Base-by-base conservation (phyloP, 2,888 invertebrate genomes). In the Monoplex corrugatus region DNA sequence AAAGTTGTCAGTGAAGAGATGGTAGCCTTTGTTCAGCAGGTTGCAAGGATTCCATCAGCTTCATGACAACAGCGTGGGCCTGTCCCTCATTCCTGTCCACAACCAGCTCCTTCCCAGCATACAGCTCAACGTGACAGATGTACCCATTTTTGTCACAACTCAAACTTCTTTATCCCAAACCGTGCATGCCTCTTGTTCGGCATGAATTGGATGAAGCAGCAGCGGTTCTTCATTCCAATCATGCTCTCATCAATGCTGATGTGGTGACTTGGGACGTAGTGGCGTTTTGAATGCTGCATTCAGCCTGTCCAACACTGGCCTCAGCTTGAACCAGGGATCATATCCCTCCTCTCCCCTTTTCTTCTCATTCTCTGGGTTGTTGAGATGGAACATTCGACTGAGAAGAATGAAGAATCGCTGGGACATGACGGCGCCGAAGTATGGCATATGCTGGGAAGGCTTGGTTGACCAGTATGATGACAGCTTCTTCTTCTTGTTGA, bases 171-270 rank as follows among this genome's bases (percentile, higher is more conserved):
- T 2, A 88, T 90, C 2, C 88, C 90, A 78, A 88, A 90, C 13
- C 90, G 32, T 5, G 86, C 78, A 86, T 90, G 88, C 2, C 90
- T 23, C 68, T 90, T 90, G 75, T 90, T 87, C 10, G 88, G 86
- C 88, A 90, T 90, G 72, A 80, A 88, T 63, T 90, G 90, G 23
- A 88, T 88, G 82, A 44, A 86, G 0, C 40, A 63, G 19, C 44
- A 38, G n/a, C 88, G 28, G 72, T 90, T 90, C 43, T 90, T 88
- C 90, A 90, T 90, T 32, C 90, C 90, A 23, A 88, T 88, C 86
- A 90, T 84, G 50, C 85, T 87, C 38, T 89, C 89, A 84, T 89
- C 84, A 6, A 87, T 57, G 13, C 75, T 72, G 2, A 89, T 87
- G 32, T 72, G 16, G 28, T 19, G 28, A n/a, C 80, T 40, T 38